A percentile compares a stretch with the other conserved stretches of the same genome.
These are phyloP conservation scores for Acrossocheilus wenchowensis DNA, from an alignment of 2,797 vertebrate genomes.

Conservation along the genomic window DNA sequence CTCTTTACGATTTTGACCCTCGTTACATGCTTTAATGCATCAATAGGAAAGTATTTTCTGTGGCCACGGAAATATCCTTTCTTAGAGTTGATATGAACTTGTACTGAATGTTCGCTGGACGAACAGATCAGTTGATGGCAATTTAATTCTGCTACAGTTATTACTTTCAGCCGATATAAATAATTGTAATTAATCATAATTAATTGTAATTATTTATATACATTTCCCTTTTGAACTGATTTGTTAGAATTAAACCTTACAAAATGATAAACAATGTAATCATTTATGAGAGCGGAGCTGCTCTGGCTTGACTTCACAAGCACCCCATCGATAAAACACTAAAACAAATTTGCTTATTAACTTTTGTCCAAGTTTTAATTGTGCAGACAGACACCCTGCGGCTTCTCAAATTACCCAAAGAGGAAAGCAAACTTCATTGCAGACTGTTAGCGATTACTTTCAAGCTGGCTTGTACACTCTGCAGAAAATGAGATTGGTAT, in stretches of 20 bases:
- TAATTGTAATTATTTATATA: too few relatives aligned
- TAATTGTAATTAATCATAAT: too few relatives aligned
- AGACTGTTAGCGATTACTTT: neutral
- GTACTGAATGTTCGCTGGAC: too few relatives aligned
- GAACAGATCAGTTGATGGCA: too few relatives aligned
- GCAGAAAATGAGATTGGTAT: neutral
- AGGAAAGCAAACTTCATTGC: neutral
- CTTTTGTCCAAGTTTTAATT: conserved; percentile 45
- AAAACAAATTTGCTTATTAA: conserved; percentile 46
- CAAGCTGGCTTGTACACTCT: neutral
- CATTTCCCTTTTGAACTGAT: too few relatives aligned
- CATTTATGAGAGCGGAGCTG: neutral
- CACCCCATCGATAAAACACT: neutral
- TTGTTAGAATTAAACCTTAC: neutral
- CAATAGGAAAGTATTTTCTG: too few relatives aligned
- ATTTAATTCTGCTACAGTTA: too few relatives aligned
- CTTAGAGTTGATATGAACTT: too few relatives aligned
- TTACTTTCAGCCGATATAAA: too few relatives aligned
- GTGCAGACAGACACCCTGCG: conserved; percentile 25
- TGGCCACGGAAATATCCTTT: too few relatives aligned
- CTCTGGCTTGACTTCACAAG: conserved; percentile 25
- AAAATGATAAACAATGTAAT: neutral
- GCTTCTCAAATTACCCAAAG: conserved; percentile 42
- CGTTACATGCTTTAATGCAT: too few relatives aligned
- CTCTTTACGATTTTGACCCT: too few relatives aligned